Evolutionary conservation across 2,113 vertebrate species (phyloP), one percentile per base, ranked within the genome.

Genomic region (Cromileptes altivelis): DNA sequence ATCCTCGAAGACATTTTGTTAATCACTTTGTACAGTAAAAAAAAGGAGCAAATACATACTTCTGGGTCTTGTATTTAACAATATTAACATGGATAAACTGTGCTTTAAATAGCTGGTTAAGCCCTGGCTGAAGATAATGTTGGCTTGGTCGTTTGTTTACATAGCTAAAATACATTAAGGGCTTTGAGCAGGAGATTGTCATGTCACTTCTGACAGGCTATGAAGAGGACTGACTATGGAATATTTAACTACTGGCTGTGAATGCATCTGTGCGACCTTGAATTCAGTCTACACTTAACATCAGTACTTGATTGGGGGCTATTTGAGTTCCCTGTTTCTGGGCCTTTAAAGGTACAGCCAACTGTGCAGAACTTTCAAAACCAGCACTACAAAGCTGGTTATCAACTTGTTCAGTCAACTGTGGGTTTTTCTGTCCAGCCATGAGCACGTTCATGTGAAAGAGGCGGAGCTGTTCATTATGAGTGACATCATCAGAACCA

Each of bases 21-120:
- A 57, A 63, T 82, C 63, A 37, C 55, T 72, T 14, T 19, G 30
- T 15, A 47, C 75, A 30, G 4, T 40, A 18, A 13, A 40, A 30
- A 40, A 45, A 63, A 71, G 12, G 2, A 56, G 49, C 12, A 19
- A 52, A 74, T 4, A 37, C 11, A 33, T 53, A 19, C 47, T 10
- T 21, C 42, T 8, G 7, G 45, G 71, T 15, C 52, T 50, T 25
- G 2, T 6, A 40, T 25, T 21, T 3, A 53, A 53, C 61, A 69
- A 18, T 1, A 64, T 63, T 37, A 69, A 74, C 33, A 2, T 55
- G 45, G 15, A 42, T 58, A 1, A 50, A 42, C 14, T 33, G 25
- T 47, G 49, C 7, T 74, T 67, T 52, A 45, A 69, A 73, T 27
- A 65, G n/a, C 67, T 42, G 56, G 37, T 40, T 27, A 67, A 25